phyloP scores from a whole-genome alignment of 1,140 invertebrate genomes.

The Brachionus paranguensis region DNA sequence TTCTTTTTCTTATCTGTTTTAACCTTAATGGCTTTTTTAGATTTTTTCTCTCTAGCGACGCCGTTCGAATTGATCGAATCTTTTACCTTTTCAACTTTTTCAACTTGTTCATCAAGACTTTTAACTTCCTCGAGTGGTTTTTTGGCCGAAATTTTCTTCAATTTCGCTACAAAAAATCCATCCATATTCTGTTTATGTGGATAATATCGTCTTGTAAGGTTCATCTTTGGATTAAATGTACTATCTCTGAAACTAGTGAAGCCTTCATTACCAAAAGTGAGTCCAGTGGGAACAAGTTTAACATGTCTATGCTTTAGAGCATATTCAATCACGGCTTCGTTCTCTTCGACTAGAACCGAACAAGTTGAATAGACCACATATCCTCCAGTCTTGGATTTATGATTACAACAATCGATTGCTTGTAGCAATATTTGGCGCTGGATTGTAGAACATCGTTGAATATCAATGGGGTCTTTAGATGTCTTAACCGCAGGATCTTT shows the following conservation, averaged over 20 bases:
- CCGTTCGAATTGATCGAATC: neutral
- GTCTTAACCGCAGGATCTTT: slow-evolving; percentile 93
- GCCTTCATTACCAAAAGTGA: slow-evolving; percentile 91
- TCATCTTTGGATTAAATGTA: slow-evolving; percentile 81
- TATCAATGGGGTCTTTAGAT: slow-evolving; percentile 72
- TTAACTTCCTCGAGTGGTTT: neutral
- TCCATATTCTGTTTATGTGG: slow-evolving; percentile 98
- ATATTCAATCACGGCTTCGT: slow-evolving; percentile 94
- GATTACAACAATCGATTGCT: slow-evolving; percentile 92
- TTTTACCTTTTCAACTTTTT: neutral
- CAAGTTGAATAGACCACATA: slow-evolving; percentile 97
- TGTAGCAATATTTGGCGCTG: slow-evolving; percentile 86
- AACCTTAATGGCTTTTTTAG: neutral
- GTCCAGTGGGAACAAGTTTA: slow-evolving; percentile 81
- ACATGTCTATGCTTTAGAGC: slow-evolving; percentile 84
- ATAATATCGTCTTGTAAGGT: slow-evolving; percentile 83
- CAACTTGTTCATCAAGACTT: neutral
- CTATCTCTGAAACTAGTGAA: slow-evolving; percentile 68
- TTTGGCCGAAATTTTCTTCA: slow-evolving; percentile 81
- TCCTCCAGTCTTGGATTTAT: slow-evolving; percentile 80
- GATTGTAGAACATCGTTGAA: slow-evolving; percentile 82
- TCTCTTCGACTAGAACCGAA: slow-evolving; percentile 93
- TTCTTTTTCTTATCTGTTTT: slow-evolving; percentile 37
- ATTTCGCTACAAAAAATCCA: slow-evolving; percentile 97
- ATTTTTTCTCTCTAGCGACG: neutral